Evolutionary conservation across 2,797 vertebrate genomes (phyloP).

Genomic region (Phoeniculus purpureus): DNA sequence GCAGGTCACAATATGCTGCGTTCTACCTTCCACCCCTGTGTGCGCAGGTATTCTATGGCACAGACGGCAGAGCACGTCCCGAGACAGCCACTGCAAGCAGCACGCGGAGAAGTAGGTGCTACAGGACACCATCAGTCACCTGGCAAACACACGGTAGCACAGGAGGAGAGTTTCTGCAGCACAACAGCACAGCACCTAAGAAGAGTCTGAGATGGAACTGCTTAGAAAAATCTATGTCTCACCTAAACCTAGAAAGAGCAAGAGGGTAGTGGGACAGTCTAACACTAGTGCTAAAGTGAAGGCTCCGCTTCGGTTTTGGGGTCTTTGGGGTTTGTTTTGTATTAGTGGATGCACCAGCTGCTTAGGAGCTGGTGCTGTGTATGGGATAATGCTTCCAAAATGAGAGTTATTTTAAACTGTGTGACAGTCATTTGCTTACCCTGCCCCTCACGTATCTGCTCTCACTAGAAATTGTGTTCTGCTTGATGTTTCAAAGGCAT

Average conservation of each 20-base stretch:
- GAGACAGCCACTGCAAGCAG: neutral
- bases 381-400: slow-evolving; percentile 13
- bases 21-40: neutral
- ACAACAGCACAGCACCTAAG: neutral
- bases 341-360: neutral
- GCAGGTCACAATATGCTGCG: neutral
- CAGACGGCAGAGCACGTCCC: neutral
- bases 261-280: neutral
- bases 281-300: neutral
- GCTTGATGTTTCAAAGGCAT: neutral
- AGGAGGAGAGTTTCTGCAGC: neutral
- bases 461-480: neutral
- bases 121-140: neutral
- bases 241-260: neutral
- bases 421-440: neutral
- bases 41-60: neutral
- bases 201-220: slow-evolving; percentile 2
- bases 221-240: neutral
- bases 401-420: neutral
- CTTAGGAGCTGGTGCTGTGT: neutral
- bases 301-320: neutral
- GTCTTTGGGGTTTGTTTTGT: neutral
- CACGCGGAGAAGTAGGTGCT: slow-evolving; percentile 26
- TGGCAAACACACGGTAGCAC: neutral
- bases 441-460: neutral